Conservation (phyloP, 2,888 invertebrate species). For the Eudemis profundana region DNA sequence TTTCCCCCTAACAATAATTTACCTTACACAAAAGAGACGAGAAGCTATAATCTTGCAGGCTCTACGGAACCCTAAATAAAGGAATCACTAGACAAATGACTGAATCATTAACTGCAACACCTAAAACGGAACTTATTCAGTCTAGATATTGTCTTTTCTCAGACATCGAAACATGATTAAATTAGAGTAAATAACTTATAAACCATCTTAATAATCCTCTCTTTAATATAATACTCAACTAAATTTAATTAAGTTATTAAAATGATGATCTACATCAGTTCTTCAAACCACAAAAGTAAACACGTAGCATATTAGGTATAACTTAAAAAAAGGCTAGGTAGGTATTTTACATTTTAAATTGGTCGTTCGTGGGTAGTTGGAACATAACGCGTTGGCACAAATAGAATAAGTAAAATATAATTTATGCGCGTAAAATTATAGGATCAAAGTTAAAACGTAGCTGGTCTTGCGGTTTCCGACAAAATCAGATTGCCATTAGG, state of each 20-base stretch:
- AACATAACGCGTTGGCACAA: conserved; percentile 67
- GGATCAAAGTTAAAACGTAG: background rate
- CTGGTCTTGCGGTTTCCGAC: background rate
- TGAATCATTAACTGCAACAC: conserved; percentile 54
- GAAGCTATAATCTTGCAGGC: conserved; percentile 55
- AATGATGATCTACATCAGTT: conserved; percentile 68
- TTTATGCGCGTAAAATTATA: conserved; percentile 45
- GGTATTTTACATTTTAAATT: conserved; percentile 45
- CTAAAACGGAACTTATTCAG: conserved; percentile 79
- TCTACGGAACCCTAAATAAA: conserved; percentile 64
- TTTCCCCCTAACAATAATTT: conserved; percentile 72
- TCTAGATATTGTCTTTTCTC: conserved; percentile 81
- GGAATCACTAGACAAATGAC: conserved; percentile 63
- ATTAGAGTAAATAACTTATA: conserved; percentile 48
- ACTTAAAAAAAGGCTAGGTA: conserved; percentile 31
- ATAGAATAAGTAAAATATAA: conserved; percentile 52
- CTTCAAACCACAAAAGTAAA: conserved; percentile 59
- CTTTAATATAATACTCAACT: conserved; percentile 72
- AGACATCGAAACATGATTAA: conserved; percentile 76
- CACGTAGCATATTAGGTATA: conserved; percentile 36
- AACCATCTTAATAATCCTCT: conserved; percentile 45
- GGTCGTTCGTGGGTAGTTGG: conserved; percentile 53
- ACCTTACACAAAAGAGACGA: conserved; percentile 67
- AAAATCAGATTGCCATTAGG: background rate
- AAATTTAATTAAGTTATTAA: conserved; percentile 68